Conservation (phyloP, 2,888 invertebrate species). For the Seira ritae region DNA sequence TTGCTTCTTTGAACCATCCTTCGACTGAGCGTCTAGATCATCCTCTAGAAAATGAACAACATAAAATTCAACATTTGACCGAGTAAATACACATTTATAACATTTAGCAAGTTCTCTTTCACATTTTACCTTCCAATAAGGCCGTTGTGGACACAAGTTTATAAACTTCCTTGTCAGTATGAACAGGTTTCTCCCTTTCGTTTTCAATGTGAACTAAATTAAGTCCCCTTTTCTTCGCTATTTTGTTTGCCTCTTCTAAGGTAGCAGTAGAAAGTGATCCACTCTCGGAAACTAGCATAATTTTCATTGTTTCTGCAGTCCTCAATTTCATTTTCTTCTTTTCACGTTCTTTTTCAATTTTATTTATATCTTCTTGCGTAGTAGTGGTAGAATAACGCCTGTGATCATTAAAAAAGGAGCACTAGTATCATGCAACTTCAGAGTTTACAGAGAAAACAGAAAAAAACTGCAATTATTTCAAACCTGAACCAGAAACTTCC, state of each 20-base stretch:
- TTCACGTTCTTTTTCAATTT: conserved; percentile 43
- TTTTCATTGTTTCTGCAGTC: conserved; percentile 58
- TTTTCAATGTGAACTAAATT: conserved; percentile 49
- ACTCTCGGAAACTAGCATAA: conserved; percentile 60
- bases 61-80: no score
- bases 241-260: conserved; percentile 66
- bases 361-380: conserved; percentile 38
- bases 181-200: conserved; percentile 37
- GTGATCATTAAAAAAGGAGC: no score
- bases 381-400: conserved; percentile 54
- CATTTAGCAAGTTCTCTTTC: no score
- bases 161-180: conserved; percentile 62
- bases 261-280: conserved; percentile 46
- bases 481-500: conserved; percentile 29
- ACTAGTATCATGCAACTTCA: no score
- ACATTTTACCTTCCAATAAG: no score
- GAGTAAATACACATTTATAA: no score
- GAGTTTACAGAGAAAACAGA: no score
- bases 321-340: conserved; percentile 54
- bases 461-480: no score
- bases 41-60: no score
- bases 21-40: no score
- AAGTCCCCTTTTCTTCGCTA: conserved; percentile 65
- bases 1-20: conserved; percentile 26
- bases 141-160: conserved; percentile 51